Percentiles rank a stretch among this genome's conserved stretches.
Evolutionary conservation across 2,113 vertebrate species (phyloP).

Genomic region (Coryphaenoides rupestris): DNA sequence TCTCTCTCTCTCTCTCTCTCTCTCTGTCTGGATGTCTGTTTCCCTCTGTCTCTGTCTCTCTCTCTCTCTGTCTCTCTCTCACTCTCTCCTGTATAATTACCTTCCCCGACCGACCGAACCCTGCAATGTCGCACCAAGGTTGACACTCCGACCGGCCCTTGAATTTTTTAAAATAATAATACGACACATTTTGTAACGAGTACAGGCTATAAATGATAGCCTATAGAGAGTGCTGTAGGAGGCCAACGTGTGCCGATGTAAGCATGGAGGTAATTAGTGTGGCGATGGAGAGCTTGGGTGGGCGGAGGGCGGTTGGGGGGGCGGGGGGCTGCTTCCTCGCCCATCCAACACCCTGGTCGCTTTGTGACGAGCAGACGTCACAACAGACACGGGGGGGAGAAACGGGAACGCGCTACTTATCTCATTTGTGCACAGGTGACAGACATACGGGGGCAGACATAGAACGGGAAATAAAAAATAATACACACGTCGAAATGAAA

Average conservation of each 20-base stretch:
- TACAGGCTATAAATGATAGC: conserved; percentile 14
- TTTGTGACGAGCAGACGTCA: no score
- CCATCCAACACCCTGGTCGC: no score
- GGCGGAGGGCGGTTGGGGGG: no score
- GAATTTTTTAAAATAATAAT: conserved; percentile 39
- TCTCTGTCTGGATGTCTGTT: no score
- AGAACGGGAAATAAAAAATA: no score
- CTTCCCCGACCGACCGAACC: conserved; percentile 26
- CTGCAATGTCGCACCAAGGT: conserved; percentile 62
- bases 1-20: no score
- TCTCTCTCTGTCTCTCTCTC: conserved; percentile 52
- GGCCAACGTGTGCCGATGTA: conserved; percentile 5
- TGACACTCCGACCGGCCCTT: conserved; percentile 49
- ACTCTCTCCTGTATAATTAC: conserved; percentile 50
- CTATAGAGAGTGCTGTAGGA: conserved; percentile 1
- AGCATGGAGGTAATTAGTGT: conserved; percentile 24
- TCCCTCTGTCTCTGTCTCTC: no score
- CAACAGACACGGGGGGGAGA: conserved; percentile 10
- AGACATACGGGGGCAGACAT: background rate
- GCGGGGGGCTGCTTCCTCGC: conserved; percentile 1
- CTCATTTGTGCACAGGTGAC: background rate
- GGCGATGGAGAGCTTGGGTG: conserved; percentile 1
- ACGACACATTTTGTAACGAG: conserved; percentile 8
- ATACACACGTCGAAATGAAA: no score
- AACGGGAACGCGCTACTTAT: background rate